These are phyloP conservation scores for Lanius ludovicianus DNA, from an alignment of 2,113 vertebrate genomes.

Conservation along the genomic window DNA sequence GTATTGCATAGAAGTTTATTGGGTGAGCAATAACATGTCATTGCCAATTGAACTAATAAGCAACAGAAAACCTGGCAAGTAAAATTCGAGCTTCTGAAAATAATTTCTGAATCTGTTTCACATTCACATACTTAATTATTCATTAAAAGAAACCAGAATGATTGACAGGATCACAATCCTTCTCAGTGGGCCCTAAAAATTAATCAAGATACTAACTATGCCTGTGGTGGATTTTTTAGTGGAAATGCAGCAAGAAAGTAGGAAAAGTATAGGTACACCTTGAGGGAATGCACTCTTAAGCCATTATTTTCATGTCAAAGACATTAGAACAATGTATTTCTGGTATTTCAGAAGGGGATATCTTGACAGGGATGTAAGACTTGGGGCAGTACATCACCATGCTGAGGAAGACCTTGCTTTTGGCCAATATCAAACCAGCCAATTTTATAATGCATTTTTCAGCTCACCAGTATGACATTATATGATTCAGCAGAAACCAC, in stretches of 20 bases:
- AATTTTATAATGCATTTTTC: background rate
- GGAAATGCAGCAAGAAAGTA: background rate
- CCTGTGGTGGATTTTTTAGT: background rate
- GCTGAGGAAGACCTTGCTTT: background rate
- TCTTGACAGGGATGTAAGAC: background rate
- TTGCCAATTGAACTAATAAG: constrained; percentile 30
- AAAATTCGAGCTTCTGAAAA: constrained; percentile 4
- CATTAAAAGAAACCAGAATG: background rate
- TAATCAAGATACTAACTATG: background rate
- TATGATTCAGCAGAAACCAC: constrained; percentile 20
- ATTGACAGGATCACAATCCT: background rate
- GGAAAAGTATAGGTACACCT: background rate
- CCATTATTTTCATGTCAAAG: background rate
- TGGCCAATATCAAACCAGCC: background rate
- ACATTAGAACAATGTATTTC: background rate
- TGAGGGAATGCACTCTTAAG: background rate
- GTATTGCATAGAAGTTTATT: background rate
- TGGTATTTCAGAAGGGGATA: background rate
- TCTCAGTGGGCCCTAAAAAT: background rate
- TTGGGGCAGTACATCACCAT: background rate
- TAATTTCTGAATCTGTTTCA: background rate
- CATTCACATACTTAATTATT: constrained; percentile 2
- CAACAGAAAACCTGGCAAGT: background rate
- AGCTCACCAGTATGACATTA: background rate
- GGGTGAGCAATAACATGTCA: background rate